Conservation (phyloP, 1,140 invertebrate species). For the Lanistes nyassanus region DNA sequence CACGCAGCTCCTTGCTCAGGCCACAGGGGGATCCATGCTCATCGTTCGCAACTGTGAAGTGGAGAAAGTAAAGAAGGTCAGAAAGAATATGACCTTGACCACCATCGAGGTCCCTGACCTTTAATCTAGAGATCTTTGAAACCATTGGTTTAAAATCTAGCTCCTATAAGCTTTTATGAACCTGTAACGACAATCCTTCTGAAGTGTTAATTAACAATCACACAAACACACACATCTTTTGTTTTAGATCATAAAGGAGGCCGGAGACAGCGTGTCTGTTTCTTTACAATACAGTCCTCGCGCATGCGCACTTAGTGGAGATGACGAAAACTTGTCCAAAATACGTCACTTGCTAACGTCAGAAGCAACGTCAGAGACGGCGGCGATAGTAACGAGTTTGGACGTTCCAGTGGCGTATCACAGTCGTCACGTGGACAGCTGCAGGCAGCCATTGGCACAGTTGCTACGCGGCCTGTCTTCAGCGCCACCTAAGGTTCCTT, state of each 20-base stretch:
- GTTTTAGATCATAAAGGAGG: not conserved
- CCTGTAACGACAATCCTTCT: too few species aligned
- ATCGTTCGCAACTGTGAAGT: conserved; percentile 36
- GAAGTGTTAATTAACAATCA: too few species aligned
- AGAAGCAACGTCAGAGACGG: not conserved
- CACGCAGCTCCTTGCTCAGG: conserved; percentile 30
- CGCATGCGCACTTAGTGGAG: conserved; percentile 49
- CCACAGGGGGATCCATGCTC: conserved; percentile 41
- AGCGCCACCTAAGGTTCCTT: conserved; percentile 11
- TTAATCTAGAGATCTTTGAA: too few species aligned
- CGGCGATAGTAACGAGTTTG: conserved; percentile 6
- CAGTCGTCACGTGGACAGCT: conserved; percentile 33
- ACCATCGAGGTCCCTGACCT: too few species aligned
- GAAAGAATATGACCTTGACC: conserved; percentile 24
- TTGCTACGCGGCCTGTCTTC: conserved; percentile 13
- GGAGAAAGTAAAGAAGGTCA: conserved; percentile 25
- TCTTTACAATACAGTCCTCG: conserved; percentile 41
- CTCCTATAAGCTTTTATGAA: too few species aligned
- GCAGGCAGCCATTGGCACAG: conserved; percentile 19
- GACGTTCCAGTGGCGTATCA: conserved; percentile 44
- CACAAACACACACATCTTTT: too few species aligned
- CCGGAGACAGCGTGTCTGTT: conserved; percentile 8
- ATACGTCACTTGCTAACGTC: conserved; percentile 14
- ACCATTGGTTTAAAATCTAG: too few species aligned
- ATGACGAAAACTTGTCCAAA: conserved; percentile 24